Percentiles rank a stretch among this genome's conserved stretches.
Conservation (phyloP, 2,888 invertebrate genomes). For the Leucoma salicis region DNA sequence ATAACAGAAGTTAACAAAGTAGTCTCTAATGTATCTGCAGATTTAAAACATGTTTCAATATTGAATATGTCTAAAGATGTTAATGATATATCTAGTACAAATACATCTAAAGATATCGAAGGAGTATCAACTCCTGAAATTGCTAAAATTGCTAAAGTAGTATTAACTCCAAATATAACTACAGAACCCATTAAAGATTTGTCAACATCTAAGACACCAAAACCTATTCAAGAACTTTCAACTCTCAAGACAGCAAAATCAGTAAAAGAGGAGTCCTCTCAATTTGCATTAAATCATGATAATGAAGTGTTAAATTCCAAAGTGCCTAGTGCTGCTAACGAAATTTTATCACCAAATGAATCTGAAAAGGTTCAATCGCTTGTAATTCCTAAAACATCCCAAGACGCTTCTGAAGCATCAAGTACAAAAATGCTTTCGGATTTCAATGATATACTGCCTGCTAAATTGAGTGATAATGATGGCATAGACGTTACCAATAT, state of each 20-base stretch:
- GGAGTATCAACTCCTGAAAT: conserved; percentile 13
- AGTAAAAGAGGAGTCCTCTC: neutral
- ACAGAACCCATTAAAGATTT: neutral
- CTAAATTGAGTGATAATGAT: neutral
- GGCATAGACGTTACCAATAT: neutral
- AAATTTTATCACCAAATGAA: neutral
- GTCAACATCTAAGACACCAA: neutral
- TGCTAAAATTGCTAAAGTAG: neutral
- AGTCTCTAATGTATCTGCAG: neutral
- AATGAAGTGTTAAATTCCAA: neutral
- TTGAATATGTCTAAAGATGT: neutral
- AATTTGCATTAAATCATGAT: neutral
- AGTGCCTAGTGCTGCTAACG: neutral
- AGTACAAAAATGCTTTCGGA: neutral
- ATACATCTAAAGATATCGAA: neutral
- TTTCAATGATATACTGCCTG: neutral
- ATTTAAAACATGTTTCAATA: neutral
- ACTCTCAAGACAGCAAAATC: neutral
- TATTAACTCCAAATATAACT: neutral
- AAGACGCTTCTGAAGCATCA: neutral
- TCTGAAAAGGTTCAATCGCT: neutral
- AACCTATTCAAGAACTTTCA: neutral
- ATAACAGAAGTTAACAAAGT: neutral
- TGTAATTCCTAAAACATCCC: neutral
- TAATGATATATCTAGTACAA: neutral